Percentiles rank a stretch among this genome's conserved stretches.
These are phyloP conservation scores for Sebastes hubbsi DNA, from an alignment of 2,797 vertebrate genomes.

Conservation along the genomic window DNA sequence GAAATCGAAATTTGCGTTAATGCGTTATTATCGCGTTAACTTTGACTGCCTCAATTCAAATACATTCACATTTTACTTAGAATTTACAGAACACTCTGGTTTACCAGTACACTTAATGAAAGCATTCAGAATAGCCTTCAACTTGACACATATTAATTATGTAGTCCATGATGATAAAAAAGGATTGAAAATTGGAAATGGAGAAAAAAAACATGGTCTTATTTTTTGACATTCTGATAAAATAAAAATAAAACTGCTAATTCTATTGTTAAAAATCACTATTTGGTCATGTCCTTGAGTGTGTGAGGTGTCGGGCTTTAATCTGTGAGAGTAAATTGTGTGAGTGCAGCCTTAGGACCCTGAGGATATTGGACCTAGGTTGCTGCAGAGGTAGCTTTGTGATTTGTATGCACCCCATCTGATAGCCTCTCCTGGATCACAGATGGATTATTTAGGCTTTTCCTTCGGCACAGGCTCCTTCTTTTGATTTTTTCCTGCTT, in stretches of 20 bases:
- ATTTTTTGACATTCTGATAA: neutral
- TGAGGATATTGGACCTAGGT: conserved; percentile 76
- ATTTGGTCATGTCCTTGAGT: conserved; percentile 14
- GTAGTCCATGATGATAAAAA: neutral
- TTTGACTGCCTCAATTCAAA: neutral
- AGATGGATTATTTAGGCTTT: conserved; percentile 81
- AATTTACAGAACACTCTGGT: neutral
- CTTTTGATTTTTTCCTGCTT: conserved; percentile 53
- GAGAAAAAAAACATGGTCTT: neutral
- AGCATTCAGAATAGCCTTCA: neutral
- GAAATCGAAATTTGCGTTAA: too few relatives aligned
- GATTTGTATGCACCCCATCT: conserved; percentile 82
- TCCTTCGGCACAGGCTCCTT: conserved; percentile 60
- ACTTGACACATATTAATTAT: neutral
- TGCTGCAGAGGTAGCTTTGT: conserved; percentile 79
- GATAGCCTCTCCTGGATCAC: conserved; percentile 79
- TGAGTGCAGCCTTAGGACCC: conserved; percentile 82
- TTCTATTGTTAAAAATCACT: conserved; percentile 6
- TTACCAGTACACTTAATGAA: neutral
- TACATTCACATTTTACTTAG: neutral
- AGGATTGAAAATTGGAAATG: neutral
- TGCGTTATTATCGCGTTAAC: too few relatives aligned
- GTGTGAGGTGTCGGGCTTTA: conserved; percentile 30
- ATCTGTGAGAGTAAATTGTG: conserved; percentile 51
- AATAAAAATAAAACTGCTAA: conserved; percentile 12